Evolutionary conservation across 1,140 invertebrate genomes (phyloP), one percentile per base, ranked within the genome.

Genomic region (Coelopa frigida): DNA sequence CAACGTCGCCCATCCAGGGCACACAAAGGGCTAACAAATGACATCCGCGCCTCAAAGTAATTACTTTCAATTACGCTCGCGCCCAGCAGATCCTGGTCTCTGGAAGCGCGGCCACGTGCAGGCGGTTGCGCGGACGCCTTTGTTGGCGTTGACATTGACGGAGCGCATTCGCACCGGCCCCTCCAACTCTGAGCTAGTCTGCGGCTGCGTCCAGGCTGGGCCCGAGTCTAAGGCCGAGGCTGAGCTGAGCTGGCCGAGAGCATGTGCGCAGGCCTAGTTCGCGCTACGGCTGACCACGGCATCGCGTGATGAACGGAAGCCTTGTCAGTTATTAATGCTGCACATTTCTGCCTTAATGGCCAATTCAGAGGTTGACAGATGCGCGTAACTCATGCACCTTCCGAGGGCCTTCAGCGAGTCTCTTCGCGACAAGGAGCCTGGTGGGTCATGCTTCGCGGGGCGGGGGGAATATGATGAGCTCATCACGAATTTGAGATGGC

Each of bases 281-380:
- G n/a, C n/a, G n/a, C n/a, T n/a, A n/a, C n/a, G n/a, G n/a, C n/a
- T n/a, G n/a, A n/a, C n/a, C n/a, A n/a, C n/a, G n/a, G n/a, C n/a
- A n/a, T n/a, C n/a, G n/a, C n/a, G n/a, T n/a, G n/a, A n/a, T n/a
- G n/a, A n/a, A n/a, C n/a, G n/a, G n/a, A n/a, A 43, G 48, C 50
- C 46, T 46, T 61, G 63, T 60, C 63, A 64, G 63, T 59, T 67
- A 67, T 67, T 67, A 67, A 67, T 67, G 60, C 58, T 58, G 59
- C 63, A 59, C 64, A 65, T 62, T 66, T 67, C 59, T 48, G 57
- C 57, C 60, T 64, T 67, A 67, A 67, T 67, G 61, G 63, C 54
- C 55, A 65, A 67, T 65, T 67, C 61, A 67, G 61, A 59, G 59
- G 59, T 58, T 67, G 63, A 67, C 63, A 67, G 63, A 67, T 63